Evolutionary conservation across 2,113 vertebrate species (phyloP), one percentile per base, ranked within the genome.

Genomic region (Craseonycteris thonglongyai): DNA sequence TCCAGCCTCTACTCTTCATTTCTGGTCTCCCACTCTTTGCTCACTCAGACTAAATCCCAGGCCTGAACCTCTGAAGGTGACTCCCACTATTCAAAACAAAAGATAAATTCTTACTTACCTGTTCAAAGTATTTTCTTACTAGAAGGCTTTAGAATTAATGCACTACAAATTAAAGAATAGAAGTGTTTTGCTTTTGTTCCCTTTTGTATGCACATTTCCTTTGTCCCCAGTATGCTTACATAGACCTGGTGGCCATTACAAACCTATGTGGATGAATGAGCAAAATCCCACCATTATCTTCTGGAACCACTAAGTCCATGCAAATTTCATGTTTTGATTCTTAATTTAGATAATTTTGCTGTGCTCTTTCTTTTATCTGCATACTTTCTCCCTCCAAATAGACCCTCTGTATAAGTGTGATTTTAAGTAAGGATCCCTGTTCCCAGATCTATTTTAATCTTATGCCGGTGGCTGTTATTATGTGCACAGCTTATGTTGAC

Each of bases 221-320:
- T 59, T 13, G 12, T 63, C 4, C 7, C 2, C 14, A 65, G 2
- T 16, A 8, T 11, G 15, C 10, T 66, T 61, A 40, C 5, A 30
- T 7, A n/a, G 35, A 11, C 18, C 40, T 6, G 35, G 30, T 92
- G 49, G 42, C 3, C 16, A 6, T 5, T 10, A 9, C 19, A 21
- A 42, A n/a, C 0, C 3, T 1, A 1, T 16, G 13, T 0, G 2
- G 22, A 47, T 6, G 21, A 21, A 22, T 16, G 18, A 7, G 21
- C 21, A 76, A 38, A 81, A 12, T 22, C 6, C 19, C 7, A 33
- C 1, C 2, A 11, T 61, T 78, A 7, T 92, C 40, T 87, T 74
- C 47, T 15, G 38, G 19, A 89, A n/a, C 1, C 2, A 18, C 14
- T 7, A 18, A 40, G n/a, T 28, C 8, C 45, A 22, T 74, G 42